Percentiles rank a stretch among this genome's conserved stretches.
Evolutionary conservation across 2,888 invertebrate genomes (phyloP).

Genomic region (Slavum lentiscoides): DNA sequence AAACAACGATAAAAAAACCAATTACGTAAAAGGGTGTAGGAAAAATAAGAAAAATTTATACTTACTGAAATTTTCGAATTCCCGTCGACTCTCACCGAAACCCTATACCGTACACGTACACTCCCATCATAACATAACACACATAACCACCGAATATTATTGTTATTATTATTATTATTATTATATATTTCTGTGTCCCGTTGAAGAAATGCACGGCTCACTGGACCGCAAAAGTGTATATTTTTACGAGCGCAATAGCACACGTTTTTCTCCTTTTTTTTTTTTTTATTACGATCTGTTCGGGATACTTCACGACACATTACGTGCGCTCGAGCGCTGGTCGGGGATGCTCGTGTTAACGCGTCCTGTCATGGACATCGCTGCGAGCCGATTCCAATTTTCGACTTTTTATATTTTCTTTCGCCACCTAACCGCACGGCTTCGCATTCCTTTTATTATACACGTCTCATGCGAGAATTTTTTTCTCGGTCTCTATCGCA

Average conservation of each 20-base stretch:
- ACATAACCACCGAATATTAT: no score
- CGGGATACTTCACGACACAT: conserved; percentile 32
- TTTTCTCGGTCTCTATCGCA: no score
- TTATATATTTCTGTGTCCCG: background rate
- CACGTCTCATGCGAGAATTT: no score
- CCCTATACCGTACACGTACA: background rate
- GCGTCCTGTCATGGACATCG: background rate
- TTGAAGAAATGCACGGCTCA: conserved; percentile 17
- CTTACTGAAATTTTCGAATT: background rate
- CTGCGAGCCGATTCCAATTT: background rate
- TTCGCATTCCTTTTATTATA: no score
- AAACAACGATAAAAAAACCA: conserved; percentile 39
- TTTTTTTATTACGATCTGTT: conserved; percentile 22
- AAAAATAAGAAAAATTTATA: background rate
- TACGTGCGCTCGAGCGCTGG: background rate
- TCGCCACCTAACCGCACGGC: no score
- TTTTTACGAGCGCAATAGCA: conserved; percentile 41
- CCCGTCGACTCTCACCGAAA: conserved; percentile 18
- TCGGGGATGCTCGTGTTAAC: background rate
- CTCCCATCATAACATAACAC: background rate
- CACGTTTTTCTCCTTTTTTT: background rate
- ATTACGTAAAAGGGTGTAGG: conserved; percentile 24
- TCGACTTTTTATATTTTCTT: background rate
- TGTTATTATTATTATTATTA: no score
- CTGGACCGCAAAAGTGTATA: conserved; percentile 38